phyloP scores from a whole-genome alignment of 1,140 invertebrate species.

The Drosophila subobscura region DNA sequence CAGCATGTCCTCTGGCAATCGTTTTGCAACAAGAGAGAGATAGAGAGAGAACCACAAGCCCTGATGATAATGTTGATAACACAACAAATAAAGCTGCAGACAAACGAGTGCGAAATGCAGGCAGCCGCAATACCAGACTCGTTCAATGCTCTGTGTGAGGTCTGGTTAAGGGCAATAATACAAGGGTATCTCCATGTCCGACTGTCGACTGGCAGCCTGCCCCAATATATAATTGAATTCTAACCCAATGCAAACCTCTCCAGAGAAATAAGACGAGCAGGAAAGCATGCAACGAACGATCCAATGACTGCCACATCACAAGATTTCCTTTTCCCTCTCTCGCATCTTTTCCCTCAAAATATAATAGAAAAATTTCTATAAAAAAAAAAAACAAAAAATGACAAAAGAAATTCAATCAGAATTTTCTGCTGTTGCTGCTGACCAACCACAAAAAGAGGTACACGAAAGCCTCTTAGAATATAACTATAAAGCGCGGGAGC shows the following conservation, averaged over 20 bases:
- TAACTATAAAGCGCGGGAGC: conserved; percentile 34
- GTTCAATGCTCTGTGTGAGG: neutral
- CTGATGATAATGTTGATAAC: conserved; percentile 53
- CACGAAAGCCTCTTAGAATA: conserved; percentile 66
- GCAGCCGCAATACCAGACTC: neutral
- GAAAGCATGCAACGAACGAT: conserved; percentile 37
- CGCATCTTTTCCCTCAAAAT: conserved; percentile 17
- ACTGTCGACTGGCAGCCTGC: conserved; percentile 18
- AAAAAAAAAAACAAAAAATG: conserved; percentile 36
- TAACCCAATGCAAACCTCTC: conserved; percentile 69
- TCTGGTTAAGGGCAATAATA: neutral
- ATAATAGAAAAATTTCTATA: conserved; percentile 60
- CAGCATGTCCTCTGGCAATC: neutral
- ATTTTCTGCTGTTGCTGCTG: conserved; percentile 51
- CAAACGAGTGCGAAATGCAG: neutral
- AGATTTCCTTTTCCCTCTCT: neutral
- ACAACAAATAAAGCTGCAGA: conserved; percentile 22
- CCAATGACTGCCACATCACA: too few relatives aligned
- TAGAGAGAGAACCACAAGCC: neutral
- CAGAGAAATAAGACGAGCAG: conserved; percentile 64
- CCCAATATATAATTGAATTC: conserved; percentile 76
- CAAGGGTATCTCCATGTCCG: conserved; percentile 3
- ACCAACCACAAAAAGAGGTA: conserved; percentile 30
- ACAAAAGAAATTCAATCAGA: conserved; percentile 71
- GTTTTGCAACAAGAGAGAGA: neutral